These are phyloP conservation scores for Opisthocomus hoazin DNA, from an alignment of 2,113 vertebrate genomes.

Conservation along the genomic window DNA sequence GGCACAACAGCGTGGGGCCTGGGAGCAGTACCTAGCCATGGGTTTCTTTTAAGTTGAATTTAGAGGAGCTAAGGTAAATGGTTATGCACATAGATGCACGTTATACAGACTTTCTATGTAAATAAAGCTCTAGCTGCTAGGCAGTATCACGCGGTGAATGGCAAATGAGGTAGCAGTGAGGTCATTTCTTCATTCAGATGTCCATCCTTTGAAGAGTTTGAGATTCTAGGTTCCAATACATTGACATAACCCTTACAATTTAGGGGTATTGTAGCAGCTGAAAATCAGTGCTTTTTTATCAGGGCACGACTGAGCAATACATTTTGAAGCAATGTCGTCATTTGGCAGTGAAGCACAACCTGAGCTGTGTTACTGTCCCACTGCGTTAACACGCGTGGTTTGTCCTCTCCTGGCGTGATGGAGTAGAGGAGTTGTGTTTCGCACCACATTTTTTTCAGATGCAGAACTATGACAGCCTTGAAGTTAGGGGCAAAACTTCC, in stretches of 20 bases:
- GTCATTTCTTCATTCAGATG: not conserved
- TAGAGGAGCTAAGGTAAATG: no score
- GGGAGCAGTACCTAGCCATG: not conserved
- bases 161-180: rapidly evolving
- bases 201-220: not conserved
- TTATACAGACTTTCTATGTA: not conserved
- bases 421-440: not conserved
- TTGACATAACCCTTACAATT: not conserved
- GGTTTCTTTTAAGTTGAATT: not conserved
- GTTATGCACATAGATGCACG: not conserved
- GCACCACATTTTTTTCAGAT: no score
- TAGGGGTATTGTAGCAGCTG: not conserved
- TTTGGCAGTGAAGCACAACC: not conserved
- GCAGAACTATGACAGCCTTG: not conserved
- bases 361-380: not conserved
- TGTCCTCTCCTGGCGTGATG: no score
- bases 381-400: rapidly evolving
- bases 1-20: no score
- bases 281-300: not conserved
- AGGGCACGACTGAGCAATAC: not conserved
- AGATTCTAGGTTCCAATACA: not conserved
- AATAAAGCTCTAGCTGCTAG: not conserved
- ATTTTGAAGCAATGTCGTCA: no score
- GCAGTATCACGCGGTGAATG: rapidly evolving
- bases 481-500: not conserved